Conservation (phyloP, 2,113 vertebrate genomes). For the Percina caprodes region DNA sequence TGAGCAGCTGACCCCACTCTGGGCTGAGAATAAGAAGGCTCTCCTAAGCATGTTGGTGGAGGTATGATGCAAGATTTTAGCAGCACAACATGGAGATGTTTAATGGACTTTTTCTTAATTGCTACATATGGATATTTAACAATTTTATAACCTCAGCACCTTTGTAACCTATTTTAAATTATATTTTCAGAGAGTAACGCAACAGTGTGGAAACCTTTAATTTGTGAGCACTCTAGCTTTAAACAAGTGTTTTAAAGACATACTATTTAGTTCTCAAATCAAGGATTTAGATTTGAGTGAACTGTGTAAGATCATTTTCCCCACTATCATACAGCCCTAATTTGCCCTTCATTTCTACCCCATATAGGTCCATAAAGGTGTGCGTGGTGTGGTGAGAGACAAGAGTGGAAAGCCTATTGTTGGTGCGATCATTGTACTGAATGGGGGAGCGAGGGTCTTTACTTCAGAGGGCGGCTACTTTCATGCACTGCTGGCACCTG, state of each 20-base stretch:
- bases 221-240: not conserved
- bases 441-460: slow-evolving; percentile 87
- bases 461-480: slow-evolving; percentile 92
- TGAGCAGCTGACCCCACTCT: slow-evolving; percentile 89
- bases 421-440: slow-evolving; percentile 91
- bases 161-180: not conserved
- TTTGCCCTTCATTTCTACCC: not conserved
- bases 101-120: not conserved
- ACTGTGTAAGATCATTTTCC: not conserved
- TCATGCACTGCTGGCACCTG: slow-evolving; percentile 91
- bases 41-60: slow-evolving; percentile 97
- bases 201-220: not conserved
- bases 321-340: not conserved
- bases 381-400: slow-evolving; percentile 92
- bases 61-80: slow-evolving; percentile 78
- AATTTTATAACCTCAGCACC: not conserved
- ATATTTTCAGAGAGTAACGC: not conserved
- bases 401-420: slow-evolving; percentile 91
- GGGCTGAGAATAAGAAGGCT: slow-evolving; percentile 94
- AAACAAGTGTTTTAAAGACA: not conserved
- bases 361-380: slow-evolving; percentile 94
- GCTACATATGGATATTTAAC: not conserved
- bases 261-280: not conserved
- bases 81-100: not conserved
- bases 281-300: not conserved